Percentiles rank a stretch among this genome's conserved stretches.
These are phyloP conservation scores for Hypsopygia costalis DNA, from an alignment of 2,888 invertebrate species.

Conservation along the genomic window DNA sequence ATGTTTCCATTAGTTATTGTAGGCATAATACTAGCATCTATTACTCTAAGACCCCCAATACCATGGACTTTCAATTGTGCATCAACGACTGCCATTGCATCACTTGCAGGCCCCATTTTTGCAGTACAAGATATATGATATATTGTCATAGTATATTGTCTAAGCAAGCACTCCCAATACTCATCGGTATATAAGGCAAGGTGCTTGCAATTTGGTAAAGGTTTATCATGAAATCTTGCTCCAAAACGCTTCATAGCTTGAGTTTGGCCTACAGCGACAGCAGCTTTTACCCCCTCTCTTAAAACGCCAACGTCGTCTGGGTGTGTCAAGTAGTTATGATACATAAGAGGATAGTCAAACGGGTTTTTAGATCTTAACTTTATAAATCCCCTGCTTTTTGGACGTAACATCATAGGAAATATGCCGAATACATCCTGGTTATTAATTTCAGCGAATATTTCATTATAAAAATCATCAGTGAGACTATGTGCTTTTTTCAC, in stretches of 20 bases:
- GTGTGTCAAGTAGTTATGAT: conserved; percentile 95
- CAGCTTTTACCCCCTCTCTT: conserved; percentile 92
- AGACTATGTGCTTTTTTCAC: conserved; percentile 90
- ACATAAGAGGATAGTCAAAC: conserved; percentile 90
- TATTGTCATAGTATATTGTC: conserved; percentile 93
- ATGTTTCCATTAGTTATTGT: conserved; percentile 92
- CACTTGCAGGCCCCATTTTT: conserved; percentile 90
- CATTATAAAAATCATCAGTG: conserved; percentile 89
- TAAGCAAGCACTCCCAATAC: conserved; percentile 91
- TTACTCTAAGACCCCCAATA: conserved; percentile 87
- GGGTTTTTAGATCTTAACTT: conserved; percentile 86
- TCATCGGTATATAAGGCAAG: conserved; percentile 88
- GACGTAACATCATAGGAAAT: conserved; percentile 94
- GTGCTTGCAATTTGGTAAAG: conserved; percentile 91
- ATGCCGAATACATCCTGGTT: conserved; percentile 89
- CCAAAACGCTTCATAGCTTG: conserved; percentile 89
- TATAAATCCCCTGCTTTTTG: conserved; percentile 91
- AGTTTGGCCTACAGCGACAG: conserved; percentile 89
- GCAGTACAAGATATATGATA: conserved; percentile 92
- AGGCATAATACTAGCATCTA: conserved; percentile 95
- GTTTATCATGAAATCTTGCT: conserved; percentile 86
- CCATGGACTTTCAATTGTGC: conserved; percentile 88
- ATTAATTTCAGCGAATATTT: conserved; percentile 86
- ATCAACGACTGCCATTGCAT: conserved; percentile 91
- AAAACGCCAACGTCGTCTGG: conserved; percentile 91